Evolutionary conservation across 2,797 vertebrate genomes (phyloP), one percentile per base, ranked within the genome.

Genomic region (Carduelis carduelis): DNA sequence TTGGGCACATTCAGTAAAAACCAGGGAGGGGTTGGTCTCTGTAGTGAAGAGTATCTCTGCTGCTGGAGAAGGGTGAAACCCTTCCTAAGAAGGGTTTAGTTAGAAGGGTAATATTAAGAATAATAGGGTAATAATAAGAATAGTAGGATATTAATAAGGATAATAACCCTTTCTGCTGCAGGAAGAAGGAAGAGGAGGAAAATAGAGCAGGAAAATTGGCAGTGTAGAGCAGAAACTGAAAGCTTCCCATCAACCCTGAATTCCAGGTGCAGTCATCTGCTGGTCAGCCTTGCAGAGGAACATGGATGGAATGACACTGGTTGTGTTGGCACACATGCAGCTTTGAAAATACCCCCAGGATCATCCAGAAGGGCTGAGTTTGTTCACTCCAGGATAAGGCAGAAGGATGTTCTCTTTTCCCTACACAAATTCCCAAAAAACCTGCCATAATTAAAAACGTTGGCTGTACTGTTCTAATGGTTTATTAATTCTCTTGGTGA

Each of bases 201-300:
- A 47, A 37, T 0, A 13, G 17, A 44, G 19, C 28, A 71, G 23
- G 47, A 37, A 61, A 46, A 61, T 14, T 61, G 39, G 18, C 11
- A 27, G 21, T 0, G 0, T 14, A 2, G 27, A 32, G 18, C 2
- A 22, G 56, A 37, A 61, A 37, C 11, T 9, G 3, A 61, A 37
- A 61, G 19, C 23, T 71, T 22, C n/a, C 13, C 4, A 26, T 9
- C 26, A 60, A 13, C 14, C 47, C 22, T 3, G 1, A 61, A 53
- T 46, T 53, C 66, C 56, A 27, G 0, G 0, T 32, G 47, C 66
- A 44, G 11, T 5, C 47, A 27, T 32, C 4, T 8, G 28, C 47
- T 39, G 12, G 12, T 3, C 35, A 16, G 39, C 22, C 39, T 26
- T 14, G 14, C 57, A 63, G 39, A 70, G 3, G 11, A 32, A 26